Base-by-base conservation (phyloP, 2,888 invertebrate genomes). In the Notodonta dromedarius region DNA sequence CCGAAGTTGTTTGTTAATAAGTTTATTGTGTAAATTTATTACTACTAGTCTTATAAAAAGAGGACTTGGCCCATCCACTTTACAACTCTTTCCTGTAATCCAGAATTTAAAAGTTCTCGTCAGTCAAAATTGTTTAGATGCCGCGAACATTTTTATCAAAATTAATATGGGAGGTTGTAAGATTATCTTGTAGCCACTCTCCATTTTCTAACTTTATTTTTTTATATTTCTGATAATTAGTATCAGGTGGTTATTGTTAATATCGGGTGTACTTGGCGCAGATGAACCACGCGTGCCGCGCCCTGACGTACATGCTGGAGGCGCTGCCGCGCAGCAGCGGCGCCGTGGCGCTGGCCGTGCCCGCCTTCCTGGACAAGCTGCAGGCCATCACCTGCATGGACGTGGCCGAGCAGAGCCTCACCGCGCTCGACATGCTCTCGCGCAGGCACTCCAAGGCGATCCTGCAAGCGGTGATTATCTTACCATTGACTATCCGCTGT, bases 331-430 rank as follows among this genome's bases (percentile, higher is more conserved):
- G 99, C 63, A 99, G 99, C 48, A 98, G 99, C 57, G 97, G 97
- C 32, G 97, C 99, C 3, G 98, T 99, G 11, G 98, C 99, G 3
- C 98, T 99, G 80, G 99, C 99, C 3, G 98, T 99, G 63, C 99
- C 99, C 1, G 98, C 98, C 0, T 98, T 99, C 91, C 94, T 99
- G 61, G 98, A 99, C 90, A 99, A 98, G 91, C 94, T 99, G 62
- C 98, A 99, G 93, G 97, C 98, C 35, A 99, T 99, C 79, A 99
- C 99, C 76, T 99, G 99, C 87, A 99, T 99, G 98, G 99, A 99
- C 91, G 99, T 99, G 24, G 99, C 99, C 5, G 99, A 99, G 88
- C 99, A 99, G 93, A 98, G 98, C 73, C 95, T 99, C 66, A 98
- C 99, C 6, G 99, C 99, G 4, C 94, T 99, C 52, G 99, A 99